Conservation (phyloP, 1,140 invertebrate species). For the Caenorhabditis briggsae region DNA sequence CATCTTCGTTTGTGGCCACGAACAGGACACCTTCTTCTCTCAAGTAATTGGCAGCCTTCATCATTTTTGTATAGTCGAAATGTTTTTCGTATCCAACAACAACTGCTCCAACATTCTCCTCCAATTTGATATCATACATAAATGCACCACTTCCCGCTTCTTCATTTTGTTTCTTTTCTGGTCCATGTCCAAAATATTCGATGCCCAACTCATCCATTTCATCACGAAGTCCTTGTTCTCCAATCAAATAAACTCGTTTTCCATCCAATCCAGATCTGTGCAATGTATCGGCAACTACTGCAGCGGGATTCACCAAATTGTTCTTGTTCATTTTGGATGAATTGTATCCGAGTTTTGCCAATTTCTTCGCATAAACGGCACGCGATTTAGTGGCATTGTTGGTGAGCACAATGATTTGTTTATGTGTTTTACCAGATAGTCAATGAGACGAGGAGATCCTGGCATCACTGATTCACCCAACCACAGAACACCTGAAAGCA, state of each 20-base stretch:
- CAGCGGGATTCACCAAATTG: slow-evolving; percentile 73
- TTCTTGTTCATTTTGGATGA: slow-evolving; percentile 48
- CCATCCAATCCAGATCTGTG: slow-evolving; percentile 66
- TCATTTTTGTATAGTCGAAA: slow-evolving; percentile 90
- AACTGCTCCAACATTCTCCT: slow-evolving; percentile 86
- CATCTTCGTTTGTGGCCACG: slow-evolving; percentile 93
- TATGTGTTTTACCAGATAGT: slow-evolving; percentile 66
- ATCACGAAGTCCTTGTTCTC: slow-evolving; percentile 77
- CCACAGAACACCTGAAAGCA: slow-evolving; percentile 72
- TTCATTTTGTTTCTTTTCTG: slow-evolving; percentile 65
- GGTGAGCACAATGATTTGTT: slow-evolving; percentile 73
- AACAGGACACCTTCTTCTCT: slow-evolving; percentile 83
- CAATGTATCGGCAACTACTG: slow-evolving; percentile 72
- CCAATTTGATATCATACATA: slow-evolving; percentile 76
- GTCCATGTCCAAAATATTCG: slow-evolving; percentile 77
- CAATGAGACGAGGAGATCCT: slow-evolving; percentile 71
- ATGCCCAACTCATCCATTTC: slow-evolving; percentile 78
- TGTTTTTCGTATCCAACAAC: slow-evolving; percentile 93
- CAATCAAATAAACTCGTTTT: slow-evolving; percentile 76
- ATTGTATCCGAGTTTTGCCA: slow-evolving; percentile 71
- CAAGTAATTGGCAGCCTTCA: slow-evolving; percentile 90
- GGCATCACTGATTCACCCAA: slow-evolving; percentile 71
- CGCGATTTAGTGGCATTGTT: slow-evolving; percentile 76
- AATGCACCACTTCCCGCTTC: slow-evolving; percentile 68
- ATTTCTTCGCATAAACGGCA: slow-evolving; percentile 74